A percentile compares a stretch with the other conserved stretches of the same genome.
phyloP scores from a whole-genome alignment of 2,113 vertebrate species.

The Cephalopholis sonnerati region DNA sequence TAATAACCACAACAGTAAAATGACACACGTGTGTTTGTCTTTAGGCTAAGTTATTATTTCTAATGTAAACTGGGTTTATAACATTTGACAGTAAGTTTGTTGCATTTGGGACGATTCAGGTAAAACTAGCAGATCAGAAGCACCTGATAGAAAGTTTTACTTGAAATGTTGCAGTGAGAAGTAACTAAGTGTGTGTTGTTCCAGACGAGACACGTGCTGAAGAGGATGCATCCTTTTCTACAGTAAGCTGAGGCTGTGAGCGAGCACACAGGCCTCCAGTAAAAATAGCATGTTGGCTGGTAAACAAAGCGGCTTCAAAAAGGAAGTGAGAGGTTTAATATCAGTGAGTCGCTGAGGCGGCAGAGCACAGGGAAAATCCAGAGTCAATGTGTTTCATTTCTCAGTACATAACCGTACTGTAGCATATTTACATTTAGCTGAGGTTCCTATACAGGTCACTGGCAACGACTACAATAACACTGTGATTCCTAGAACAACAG shows the following conservation, averaged over 20 bases:
- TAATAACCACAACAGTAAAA: not conserved
- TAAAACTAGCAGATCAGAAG: not conserved
- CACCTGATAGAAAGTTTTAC: not conserved
- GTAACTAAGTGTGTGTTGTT: constrained; percentile 16
- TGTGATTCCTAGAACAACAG: constrained; percentile 9
- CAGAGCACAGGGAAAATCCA: constrained; percentile 70
- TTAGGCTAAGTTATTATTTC: not conserved
- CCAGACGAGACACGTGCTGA: constrained; percentile 28
- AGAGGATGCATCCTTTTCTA: constrained; percentile 46
- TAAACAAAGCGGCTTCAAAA: constrained; percentile 91
- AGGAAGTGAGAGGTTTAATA: constrained; percentile 93
- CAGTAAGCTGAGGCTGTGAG: constrained; percentile 30
- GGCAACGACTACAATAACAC: not conserved
- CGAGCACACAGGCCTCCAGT: constrained; percentile 74
- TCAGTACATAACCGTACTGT: constrained; percentile 11
- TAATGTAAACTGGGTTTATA: not conserved
- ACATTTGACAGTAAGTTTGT: not conserved
- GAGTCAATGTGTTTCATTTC: constrained; percentile 41
- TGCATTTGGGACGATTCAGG: not conserved
- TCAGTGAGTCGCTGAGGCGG: constrained; percentile 67
- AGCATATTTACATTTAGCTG: constrained; percentile 50
- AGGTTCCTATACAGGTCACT: constrained; percentile 41
- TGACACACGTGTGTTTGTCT: not conserved
- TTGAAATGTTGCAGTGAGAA: not conserved
- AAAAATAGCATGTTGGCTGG: constrained; percentile 89